Percentiles rank a stretch among this genome's conserved stretches.
These are phyloP conservation scores for Silvanus unidentatus DNA, from an alignment of 2,888 invertebrate genomes.

Conservation along the genomic window DNA sequence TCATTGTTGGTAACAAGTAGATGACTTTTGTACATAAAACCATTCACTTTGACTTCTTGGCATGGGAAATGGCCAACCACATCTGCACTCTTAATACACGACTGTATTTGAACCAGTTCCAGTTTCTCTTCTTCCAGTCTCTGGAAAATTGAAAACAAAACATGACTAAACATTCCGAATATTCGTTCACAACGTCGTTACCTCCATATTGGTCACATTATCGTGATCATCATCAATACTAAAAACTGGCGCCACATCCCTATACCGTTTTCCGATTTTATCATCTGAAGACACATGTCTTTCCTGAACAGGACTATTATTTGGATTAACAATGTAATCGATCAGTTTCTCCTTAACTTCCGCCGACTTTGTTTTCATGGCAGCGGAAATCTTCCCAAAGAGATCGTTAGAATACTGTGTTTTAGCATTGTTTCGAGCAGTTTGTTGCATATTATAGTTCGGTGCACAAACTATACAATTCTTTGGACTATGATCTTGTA, in stretches of 20 bases:
- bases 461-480: constrained; percentile 78
- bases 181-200: constrained; percentile 15
- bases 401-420: constrained; percentile 56
- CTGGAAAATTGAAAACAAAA: constrained; percentile 22
- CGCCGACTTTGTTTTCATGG: constrained; percentile 84
- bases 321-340: constrained; percentile 90
- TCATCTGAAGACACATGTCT: constrained; percentile 81
- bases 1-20: constrained; percentile 81
- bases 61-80: constrained; percentile 84
- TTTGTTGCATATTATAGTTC: constrained; percentile 25
- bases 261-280: constrained; percentile 79
- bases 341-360: constrained; percentile 88
- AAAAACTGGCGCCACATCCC: constrained; percentile 88
- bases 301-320: constrained; percentile 54
- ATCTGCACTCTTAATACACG: constrained; percentile 77
- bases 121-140: constrained; percentile 58
- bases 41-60: constrained; percentile 86
- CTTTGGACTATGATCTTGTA: constrained; percentile 78
- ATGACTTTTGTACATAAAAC: constrained; percentile 82
- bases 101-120: constrained; percentile 74
- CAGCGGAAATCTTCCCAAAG: constrained; percentile 77
- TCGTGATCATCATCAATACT: constrained; percentile 87
- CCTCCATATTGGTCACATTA: constrained; percentile 47
- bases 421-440: constrained; percentile 25
- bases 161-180: too few relatives aligned